phyloP scores from a whole-genome alignment of 2,888 invertebrate species.

The Ophion obscuratus region DNA sequence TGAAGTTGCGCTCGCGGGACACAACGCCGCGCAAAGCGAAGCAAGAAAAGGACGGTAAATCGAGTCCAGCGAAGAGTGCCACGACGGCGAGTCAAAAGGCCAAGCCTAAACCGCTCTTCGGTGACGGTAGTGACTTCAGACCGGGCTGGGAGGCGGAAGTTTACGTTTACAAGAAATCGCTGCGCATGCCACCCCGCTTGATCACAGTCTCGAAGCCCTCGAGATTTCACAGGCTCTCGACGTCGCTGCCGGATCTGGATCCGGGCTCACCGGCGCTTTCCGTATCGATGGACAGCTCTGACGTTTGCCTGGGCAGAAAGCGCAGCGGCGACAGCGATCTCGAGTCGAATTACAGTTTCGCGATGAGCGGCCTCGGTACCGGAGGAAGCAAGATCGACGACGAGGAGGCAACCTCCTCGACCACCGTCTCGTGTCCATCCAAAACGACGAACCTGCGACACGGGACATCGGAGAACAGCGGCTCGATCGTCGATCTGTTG shows the following conservation, averaged over 20 bases:
- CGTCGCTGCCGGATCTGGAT: constrained; percentile 92
- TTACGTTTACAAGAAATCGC: constrained; percentile 91
- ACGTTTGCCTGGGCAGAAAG: constrained; percentile 78
- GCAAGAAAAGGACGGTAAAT: constrained; percentile 78
- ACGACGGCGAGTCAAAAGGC: constrained; percentile 70
- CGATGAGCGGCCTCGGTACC: constrained; percentile 83
- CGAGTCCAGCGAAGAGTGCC: constrained; percentile 74
- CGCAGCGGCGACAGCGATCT: constrained; percentile 87
- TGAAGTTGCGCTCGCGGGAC: constrained; percentile 79
- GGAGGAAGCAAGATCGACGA: constrained; percentile 87
- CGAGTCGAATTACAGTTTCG: constrained; percentile 89
- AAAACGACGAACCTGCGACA: constrained; percentile 76
- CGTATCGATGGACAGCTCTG: constrained; percentile 86
- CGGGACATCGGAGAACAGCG: constrained; percentile 83
- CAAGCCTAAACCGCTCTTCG: constrained; percentile 87
- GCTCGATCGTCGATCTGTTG: constrained; percentile 88
- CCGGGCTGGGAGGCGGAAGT: constrained; percentile 94
- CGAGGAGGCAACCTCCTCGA: constrained; percentile 88
- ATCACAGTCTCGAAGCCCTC: constrained; percentile 92
- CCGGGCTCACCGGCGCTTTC: constrained; percentile 90
- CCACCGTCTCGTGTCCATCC: constrained; percentile 87
- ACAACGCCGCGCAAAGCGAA: constrained; percentile 78
- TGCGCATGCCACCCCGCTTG: constrained; percentile 92
- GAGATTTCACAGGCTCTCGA: constrained; percentile 88
- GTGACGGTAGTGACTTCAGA: constrained; percentile 89